Conservation (phyloP, 2,888 invertebrate genomes). For the Epiperipatus broadwayi region DNA sequence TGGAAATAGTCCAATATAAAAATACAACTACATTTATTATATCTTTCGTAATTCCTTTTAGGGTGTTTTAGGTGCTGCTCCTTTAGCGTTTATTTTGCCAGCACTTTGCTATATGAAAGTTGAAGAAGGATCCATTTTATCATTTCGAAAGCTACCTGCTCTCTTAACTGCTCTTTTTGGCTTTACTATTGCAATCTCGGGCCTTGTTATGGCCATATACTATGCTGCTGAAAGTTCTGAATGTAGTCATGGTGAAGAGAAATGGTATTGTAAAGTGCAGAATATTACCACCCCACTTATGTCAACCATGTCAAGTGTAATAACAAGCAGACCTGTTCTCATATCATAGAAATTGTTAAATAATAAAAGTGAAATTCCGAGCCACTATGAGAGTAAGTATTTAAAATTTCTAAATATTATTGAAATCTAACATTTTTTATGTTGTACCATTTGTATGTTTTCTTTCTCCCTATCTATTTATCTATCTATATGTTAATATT, state of each 20-base stretch:
- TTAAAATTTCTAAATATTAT: no score
- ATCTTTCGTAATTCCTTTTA: slow-evolving; percentile 22
- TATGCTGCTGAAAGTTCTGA: slow-evolving; percentile 28
- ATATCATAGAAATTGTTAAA: no score
- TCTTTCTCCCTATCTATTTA: no score
- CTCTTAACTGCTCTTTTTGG: slow-evolving; percentile 49
- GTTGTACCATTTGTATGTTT: no score
- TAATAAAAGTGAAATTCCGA: no score
- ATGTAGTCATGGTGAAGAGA: slow-evolving; percentile 44
- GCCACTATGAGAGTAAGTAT: no score
- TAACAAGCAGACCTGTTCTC: no score
- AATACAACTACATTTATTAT: background rate
- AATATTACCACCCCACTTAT: no score
- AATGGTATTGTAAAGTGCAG: slow-evolving; percentile 43
- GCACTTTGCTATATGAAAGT: slow-evolving; percentile 55
- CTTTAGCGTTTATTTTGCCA: slow-evolving; percentile 60
- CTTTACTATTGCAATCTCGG: slow-evolving; percentile 39
- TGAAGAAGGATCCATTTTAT: slow-evolving; percentile 46
- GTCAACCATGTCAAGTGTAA: no score
- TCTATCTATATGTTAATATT: no score
- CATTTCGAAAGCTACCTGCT: slow-evolving; percentile 47
- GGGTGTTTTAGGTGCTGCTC: slow-evolving; percentile 62
- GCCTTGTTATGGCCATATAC: slow-evolving; percentile 37
- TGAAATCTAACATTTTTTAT: no score
- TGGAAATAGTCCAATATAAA: background rate